These are phyloP conservation scores for Epizoanthus rinbou DNA, from an alignment of 92 coral and sea anemone genomes.

Conservation along the genomic window DNA sequence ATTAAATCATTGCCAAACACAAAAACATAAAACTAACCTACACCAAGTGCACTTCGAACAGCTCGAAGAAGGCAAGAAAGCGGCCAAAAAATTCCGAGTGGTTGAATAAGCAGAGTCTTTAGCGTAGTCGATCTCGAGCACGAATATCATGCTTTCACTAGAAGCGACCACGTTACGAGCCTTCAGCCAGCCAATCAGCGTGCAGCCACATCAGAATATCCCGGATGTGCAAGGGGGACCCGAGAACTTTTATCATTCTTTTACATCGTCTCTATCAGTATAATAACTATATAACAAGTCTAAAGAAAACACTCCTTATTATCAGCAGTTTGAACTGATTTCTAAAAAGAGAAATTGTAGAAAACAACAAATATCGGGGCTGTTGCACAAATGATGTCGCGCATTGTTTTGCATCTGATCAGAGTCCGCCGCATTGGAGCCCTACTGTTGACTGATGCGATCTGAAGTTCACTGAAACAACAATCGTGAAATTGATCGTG, in stretches of 20 bases:
- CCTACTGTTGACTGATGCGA: too few relatives aligned
- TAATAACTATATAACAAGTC: too few relatives aligned
- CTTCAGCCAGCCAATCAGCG: constrained; percentile 97
- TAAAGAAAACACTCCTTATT: too few relatives aligned
- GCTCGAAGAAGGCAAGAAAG: constrained; percentile 72
- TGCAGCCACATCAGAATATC: constrained; percentile 73
- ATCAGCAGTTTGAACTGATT: too few relatives aligned
- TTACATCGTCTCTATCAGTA: too few relatives aligned
- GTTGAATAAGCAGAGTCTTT: constrained; percentile 95
- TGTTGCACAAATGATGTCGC: too few relatives aligned
- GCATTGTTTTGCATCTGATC: too few relatives aligned
- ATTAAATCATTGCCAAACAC: constrained; percentile 92
- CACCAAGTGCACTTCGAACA: constrained; percentile 83
- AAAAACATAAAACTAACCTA: constrained; percentile 96
- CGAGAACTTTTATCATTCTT: constrained; percentile 30
- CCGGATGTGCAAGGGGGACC: constrained; percentile 92
- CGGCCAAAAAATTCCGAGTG: constrained; percentile 80
- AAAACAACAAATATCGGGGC: too few relatives aligned
- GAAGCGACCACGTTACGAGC: constrained; percentile 99
- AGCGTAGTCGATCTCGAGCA: constrained; percentile 86
- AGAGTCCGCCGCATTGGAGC: too few relatives aligned
- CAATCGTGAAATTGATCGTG: too few relatives aligned
- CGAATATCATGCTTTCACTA: constrained; percentile 99
- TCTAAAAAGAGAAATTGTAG: too few relatives aligned
- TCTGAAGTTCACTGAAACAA: too few relatives aligned